Evolutionary conservation across 2,888 invertebrate species (phyloP).

Genomic region (Drosophila quinaria): DNA sequence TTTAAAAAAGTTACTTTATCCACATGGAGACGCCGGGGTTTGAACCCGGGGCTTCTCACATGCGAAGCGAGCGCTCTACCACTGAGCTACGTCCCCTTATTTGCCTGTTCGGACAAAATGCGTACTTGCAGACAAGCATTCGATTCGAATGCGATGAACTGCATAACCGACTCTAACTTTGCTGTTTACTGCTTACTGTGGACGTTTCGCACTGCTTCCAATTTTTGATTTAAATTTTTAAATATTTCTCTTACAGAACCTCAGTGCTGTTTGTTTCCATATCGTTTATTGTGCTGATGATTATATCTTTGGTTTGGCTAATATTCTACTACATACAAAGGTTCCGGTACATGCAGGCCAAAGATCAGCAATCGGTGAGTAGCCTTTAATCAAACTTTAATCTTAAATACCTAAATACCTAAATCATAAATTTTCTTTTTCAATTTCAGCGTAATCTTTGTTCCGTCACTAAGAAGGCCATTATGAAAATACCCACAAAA

Average conservation of each 20-base stretch:
- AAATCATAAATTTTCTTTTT: background rate
- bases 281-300: constrained; percentile 97
- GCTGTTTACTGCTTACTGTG: constrained; percentile 2
- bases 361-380: constrained; percentile 95
- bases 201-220: background rate
- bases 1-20: background rate
- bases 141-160: background rate
- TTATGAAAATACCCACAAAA: constrained; percentile 96
- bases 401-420: no score
- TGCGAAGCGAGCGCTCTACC: constrained; percentile 83
- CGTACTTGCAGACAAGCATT: background rate
- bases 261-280: constrained; percentile 98
- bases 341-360: constrained; percentile 97
- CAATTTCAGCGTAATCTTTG: constrained; percentile 93
- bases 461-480: constrained; percentile 96
- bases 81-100: constrained; percentile 81
- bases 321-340: constrained; percentile 98
- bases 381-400: background rate
- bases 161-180: background rate
- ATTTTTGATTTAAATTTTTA: background rate
- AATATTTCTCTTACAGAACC: constrained; percentile 88
- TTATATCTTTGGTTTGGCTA: constrained; percentile 97
- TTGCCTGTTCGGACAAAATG: accelerated
- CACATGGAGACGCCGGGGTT: constrained; percentile 80
- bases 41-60: constrained; percentile 84